Conservation (phyloP, 2,113 vertebrate genomes). For the Egretta garzetta region DNA sequence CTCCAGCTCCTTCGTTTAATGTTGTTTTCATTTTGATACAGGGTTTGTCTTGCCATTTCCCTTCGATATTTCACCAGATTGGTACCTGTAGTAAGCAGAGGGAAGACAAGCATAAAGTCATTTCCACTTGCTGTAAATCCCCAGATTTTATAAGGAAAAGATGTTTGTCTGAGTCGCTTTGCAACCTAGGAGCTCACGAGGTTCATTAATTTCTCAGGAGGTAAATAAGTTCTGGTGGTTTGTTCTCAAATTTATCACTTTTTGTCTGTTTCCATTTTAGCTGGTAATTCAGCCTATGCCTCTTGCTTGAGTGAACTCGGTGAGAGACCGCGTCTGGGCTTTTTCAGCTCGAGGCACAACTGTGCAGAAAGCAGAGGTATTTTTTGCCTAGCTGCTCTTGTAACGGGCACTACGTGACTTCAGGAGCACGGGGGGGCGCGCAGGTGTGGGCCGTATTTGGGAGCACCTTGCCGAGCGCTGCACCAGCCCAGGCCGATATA, state of each 20-base stretch:
- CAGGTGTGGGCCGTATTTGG: accelerated
- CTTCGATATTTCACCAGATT: not conserved
- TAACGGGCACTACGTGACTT: not conserved
- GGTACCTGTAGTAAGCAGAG: not conserved
- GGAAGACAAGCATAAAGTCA: not conserved
- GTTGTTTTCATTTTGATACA: not conserved
- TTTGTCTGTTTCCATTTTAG: not conserved
- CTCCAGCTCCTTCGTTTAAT: not conserved
- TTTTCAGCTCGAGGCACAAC: not conserved
- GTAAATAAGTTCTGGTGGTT: not conserved
- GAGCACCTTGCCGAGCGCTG: accelerated
- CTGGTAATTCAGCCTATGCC: not conserved
- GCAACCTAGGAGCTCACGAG: not conserved
- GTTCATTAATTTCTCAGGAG: constrained; percentile 6
- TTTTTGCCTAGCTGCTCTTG: not conserved
- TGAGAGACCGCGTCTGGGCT: not conserved
- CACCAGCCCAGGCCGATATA: accelerated
- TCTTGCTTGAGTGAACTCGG: not conserved
- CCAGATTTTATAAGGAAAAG: not conserved
- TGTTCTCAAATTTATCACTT: constrained; percentile 1
- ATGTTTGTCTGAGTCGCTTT: not conserved
- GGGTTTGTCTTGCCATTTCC: not conserved
- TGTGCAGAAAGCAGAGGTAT: not conserved
- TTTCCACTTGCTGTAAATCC: not conserved
- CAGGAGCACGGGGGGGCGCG: not conserved